Conservation (phyloP, 2,888 invertebrate genomes). For the Papilio demoleus region DNA sequence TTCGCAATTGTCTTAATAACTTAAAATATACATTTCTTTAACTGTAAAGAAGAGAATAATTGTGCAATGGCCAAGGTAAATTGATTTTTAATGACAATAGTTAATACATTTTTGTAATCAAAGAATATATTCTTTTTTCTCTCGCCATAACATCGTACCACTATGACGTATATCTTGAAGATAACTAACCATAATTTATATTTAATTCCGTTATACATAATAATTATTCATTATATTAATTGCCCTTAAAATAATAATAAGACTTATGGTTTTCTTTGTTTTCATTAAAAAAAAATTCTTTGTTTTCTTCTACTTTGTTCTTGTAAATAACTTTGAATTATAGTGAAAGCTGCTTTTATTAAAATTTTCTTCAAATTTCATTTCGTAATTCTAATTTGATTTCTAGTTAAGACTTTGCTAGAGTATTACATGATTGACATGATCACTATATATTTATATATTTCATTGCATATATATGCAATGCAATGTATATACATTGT, state of each 20-base stretch:
- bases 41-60: slow-evolving; percentile 48
- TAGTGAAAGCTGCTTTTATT: background rate
- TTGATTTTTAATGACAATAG: slow-evolving; percentile 42
- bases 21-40: slow-evolving; percentile 50
- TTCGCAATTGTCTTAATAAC: slow-evolving; percentile 63
- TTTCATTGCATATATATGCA: too few species aligned
- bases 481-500: too few species aligned
- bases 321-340: background rate
- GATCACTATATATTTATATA: background rate
- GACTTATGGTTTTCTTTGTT: background rate
- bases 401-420: too few species aligned
- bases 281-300: background rate
- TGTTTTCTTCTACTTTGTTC: background rate
- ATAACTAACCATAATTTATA: slow-evolving; percentile 33
- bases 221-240: background rate
- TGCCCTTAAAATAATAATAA: background rate
- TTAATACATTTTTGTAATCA: slow-evolving; percentile 35
- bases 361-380: too few species aligned
- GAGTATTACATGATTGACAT: too few species aligned
- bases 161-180: slow-evolving; percentile 60
- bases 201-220: slow-evolving; percentile 11
- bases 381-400: too few species aligned
- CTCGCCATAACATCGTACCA: slow-evolving; percentile 58
- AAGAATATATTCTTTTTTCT: slow-evolving; percentile 49
- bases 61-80: slow-evolving; percentile 76